phyloP scores from a whole-genome alignment of 2,797 vertebrate genomes.

The Holocentrus rufus region DNA sequence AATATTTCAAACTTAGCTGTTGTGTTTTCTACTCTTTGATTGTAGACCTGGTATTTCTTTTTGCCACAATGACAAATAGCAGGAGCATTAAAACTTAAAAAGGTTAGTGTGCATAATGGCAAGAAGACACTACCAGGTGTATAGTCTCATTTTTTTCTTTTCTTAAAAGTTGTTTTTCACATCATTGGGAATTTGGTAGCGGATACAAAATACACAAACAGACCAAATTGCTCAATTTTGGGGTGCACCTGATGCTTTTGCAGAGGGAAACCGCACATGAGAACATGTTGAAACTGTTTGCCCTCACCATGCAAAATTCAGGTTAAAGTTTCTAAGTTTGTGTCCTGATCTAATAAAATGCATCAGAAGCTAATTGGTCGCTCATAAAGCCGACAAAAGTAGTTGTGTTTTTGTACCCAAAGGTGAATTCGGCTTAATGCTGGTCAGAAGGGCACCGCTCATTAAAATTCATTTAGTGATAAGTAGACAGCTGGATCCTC shows the following conservation, averaged over 20 bases:
- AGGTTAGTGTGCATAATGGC: too few relatives aligned
- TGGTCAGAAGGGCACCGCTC: background rate
- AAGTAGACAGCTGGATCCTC: slow-evolving; percentile 25
- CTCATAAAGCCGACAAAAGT: background rate
- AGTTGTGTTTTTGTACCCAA: background rate
- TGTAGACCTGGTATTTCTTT: background rate
- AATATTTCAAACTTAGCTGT: slow-evolving; percentile 31
- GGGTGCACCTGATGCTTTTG: too few relatives aligned
- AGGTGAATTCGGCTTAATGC: background rate
- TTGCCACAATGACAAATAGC: background rate
- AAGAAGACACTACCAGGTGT: background rate
- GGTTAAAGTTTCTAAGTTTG: background rate
- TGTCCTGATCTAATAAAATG: background rate
- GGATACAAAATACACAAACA: background rate
- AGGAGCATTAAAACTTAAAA: too few relatives aligned
- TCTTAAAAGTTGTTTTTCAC: background rate
- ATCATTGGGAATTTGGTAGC: background rate
- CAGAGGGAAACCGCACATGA: background rate
- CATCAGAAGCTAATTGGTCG: background rate
- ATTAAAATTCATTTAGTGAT: background rate
- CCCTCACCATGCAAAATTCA: background rate
- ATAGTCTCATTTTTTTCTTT: background rate
- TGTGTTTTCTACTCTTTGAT: slow-evolving; percentile 41
- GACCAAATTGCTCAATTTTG: background rate
- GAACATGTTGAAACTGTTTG: background rate